A percentile compares a stretch with the other conserved stretches of the same genome.
Conservation (phyloP, 2,113 vertebrate species). For the Astatotilapia flaviijosephi region DNA sequence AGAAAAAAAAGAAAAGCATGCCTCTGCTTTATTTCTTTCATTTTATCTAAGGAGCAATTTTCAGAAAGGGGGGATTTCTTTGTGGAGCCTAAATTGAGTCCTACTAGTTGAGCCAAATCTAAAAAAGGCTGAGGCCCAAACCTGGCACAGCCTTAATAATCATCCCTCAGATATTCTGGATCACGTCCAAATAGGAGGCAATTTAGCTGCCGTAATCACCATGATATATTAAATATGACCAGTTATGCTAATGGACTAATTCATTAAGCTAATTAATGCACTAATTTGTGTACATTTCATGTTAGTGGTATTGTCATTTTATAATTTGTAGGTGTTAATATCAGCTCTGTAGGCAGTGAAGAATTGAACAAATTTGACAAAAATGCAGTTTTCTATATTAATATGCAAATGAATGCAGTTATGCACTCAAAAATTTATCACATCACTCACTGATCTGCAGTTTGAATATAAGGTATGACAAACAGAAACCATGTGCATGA, state of each 20-base stretch:
- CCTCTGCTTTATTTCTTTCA: not conserved
- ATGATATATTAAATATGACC: constrained; percentile 24
- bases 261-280: constrained; percentile 34
- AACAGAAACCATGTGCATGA: rapidly evolving
- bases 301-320: not conserved
- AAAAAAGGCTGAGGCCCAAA: not conserved
- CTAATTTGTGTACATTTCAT: not conserved
- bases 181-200: constrained; percentile 8
- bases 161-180: constrained; percentile 24
- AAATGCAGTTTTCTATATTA: not conserved
- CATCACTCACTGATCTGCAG: not conserved
- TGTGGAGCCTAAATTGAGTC: constrained; percentile 16
- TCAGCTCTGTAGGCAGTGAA: not conserved
- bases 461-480: not conserved
- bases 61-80: constrained; percentile 1
- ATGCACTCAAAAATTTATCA: not conserved
- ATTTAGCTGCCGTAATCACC: constrained; percentile 24
- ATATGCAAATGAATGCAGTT: not conserved
- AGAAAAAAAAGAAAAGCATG: not conserved
- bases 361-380: not conserved
- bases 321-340: not conserved
- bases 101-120: not conserved
- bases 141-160: constrained; percentile 30
- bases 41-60: constrained; percentile 11
- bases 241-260: constrained; percentile 16